Base-by-base conservation (phyloP, 1,140 invertebrate species). In the Nixonia krombeini region DNA sequence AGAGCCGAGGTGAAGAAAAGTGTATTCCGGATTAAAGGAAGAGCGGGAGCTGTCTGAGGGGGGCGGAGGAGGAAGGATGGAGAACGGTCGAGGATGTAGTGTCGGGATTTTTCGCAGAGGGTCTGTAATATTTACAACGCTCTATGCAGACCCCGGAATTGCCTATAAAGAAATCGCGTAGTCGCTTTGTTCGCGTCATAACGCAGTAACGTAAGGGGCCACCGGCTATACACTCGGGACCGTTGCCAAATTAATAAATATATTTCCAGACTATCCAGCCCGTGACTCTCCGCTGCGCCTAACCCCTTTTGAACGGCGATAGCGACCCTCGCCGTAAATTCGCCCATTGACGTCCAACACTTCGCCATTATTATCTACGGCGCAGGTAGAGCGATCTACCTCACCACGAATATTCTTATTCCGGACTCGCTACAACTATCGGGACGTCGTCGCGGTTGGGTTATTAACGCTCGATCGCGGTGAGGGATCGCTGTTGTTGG, bases 221-320 rank as follows among this genome's bases (percentile, higher is more conserved):
- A 64, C 59, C 40, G 68, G 72, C 74, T 75, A 75, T 78, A 81
- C 74, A 73, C 61, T 63, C 73, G 80, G 82, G 79, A 78, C 66
- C 67, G 42, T 74, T 83, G 83, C 82, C 83, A 84, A 85, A 85
- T 84, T 84, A 84, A 85, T 84, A 84, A 85, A 84, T 84, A 84
- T 79, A 83, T 83, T 78, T 70, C 56, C 72, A 73, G 75, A 76
- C 80, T 74, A 76, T 73, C 56, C 72, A 66, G 63, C 67, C 70
- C 64, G 17, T n/a, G n/a, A n/a, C n/a, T 40, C 61, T 50, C 50
- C 16, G 47, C 52, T 42, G 25, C 29, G 10, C 29, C 38, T 40
- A 38, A 45, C 41, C 52, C 17, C 18, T 31, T 47, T 40, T 23
- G 45, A 44, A 58, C 37, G 38, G 29, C 41, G 29, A 42, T 13